These are phyloP conservation scores for Dasysyrphus tricinctus DNA, from an alignment of 2,888 invertebrate species.

Conservation along the genomic window DNA sequence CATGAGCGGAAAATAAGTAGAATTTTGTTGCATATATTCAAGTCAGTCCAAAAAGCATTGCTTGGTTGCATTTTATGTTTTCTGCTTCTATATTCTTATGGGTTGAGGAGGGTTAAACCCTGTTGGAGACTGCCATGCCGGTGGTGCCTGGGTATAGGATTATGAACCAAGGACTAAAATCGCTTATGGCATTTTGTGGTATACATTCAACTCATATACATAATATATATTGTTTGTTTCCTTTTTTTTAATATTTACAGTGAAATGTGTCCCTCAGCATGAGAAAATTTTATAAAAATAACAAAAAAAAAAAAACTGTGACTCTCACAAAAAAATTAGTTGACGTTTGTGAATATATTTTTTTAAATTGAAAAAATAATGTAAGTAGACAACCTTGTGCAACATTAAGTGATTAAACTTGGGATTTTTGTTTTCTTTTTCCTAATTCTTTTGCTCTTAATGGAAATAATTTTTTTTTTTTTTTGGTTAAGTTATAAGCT, in stretches of 20 bases:
- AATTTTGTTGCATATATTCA: constrained; percentile 48
- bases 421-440: neutral
- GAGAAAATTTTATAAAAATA: neutral
- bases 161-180: constrained; percentile 62
- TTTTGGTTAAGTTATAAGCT: constrained; percentile 45
- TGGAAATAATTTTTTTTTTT: constrained; percentile 18
- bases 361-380: constrained; percentile 20
- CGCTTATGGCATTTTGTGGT: constrained; percentile 65
- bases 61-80: constrained; percentile 44
- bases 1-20: constrained; percentile 68
- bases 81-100: constrained; percentile 21
- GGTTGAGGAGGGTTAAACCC: neutral
- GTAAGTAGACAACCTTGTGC: constrained; percentile 41
- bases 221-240: constrained; percentile 41
- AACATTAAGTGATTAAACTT: constrained; percentile 50
- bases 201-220: constrained; percentile 9
- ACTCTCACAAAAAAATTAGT: constrained; percentile 32
- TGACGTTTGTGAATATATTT: constrained; percentile 45
- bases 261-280: constrained; percentile 55
- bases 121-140: constrained; percentile 13
- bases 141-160: constrained; percentile 37
- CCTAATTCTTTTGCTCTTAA: constrained; percentile 3
- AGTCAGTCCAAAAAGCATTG: constrained; percentile 31
- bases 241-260: constrained; percentile 18
- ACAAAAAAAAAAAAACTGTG: neutral